Conservation (phyloP, 2,797 vertebrate species). For the Sebastolobus alascanus region DNA sequence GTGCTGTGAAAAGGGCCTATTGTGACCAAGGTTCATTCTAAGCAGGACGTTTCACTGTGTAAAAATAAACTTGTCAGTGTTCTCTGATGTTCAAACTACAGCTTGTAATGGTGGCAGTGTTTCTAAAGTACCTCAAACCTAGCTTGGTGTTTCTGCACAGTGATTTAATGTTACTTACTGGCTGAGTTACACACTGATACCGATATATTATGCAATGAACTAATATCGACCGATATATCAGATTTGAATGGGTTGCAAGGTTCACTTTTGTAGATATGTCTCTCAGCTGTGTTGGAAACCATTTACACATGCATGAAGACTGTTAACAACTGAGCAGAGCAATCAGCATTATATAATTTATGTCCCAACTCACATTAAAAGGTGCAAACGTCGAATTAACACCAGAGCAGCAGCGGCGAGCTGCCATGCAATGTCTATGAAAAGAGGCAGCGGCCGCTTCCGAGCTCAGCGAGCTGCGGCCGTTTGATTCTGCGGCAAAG, state of each 20-base stretch:
- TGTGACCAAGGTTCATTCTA: no score
- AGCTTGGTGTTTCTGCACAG: neutral
- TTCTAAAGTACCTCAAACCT: neutral
- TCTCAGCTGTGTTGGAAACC: neutral
- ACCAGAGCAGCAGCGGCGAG: no score
- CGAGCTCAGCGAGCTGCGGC: no score
- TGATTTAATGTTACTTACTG: neutral
- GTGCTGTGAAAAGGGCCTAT: no score
- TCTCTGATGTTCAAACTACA: neutral
- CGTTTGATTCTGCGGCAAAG: no score
- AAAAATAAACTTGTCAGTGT: no score
- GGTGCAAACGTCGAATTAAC: rapidly evolving
- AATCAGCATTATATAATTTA: neutral
- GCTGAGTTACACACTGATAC: neutral
- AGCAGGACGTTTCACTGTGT: no score
- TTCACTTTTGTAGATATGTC: neutral
- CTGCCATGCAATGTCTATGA: no score
- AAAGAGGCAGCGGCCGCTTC: no score
- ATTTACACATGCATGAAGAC: neutral
- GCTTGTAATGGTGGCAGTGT: neutral
- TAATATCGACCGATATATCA: neutral
- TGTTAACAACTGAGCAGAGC: neutral
- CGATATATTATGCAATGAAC: neutral
- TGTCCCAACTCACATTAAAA: neutral
- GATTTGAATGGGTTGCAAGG: neutral